phyloP scores from a whole-genome alignment of 2,113 vertebrate species.

The Marcusenius ussheri region DNA sequence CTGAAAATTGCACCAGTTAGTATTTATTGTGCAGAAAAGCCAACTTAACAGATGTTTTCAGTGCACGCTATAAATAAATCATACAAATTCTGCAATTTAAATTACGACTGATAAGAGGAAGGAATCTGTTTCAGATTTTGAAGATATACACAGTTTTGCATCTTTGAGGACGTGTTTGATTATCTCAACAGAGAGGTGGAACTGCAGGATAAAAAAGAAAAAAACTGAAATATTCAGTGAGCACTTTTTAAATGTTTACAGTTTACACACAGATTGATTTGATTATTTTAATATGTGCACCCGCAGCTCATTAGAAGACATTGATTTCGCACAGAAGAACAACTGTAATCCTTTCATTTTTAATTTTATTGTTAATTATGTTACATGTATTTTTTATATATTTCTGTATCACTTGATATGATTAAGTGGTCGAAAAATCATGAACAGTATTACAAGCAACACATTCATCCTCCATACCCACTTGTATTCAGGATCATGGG shows the following conservation, averaged over 20 bases:
- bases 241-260: not conserved
- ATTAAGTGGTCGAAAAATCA: not conserved
- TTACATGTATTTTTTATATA: not conserved
- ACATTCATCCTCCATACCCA: too few relatives aligned
- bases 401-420: not conserved
- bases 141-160: not conserved
- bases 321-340: not conserved
- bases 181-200: not conserved
- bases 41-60: not conserved
- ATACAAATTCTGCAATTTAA: slow-evolving; percentile 7
- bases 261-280: not conserved
- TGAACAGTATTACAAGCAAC: too few relatives aligned
- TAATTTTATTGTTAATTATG: not conserved
- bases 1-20: not conserved
- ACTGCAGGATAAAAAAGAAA: not conserved
- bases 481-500: too few relatives aligned
- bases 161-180: not conserved
- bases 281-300: not conserved
- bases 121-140: not conserved
- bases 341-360: not conserved
- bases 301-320: not conserved
- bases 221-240: not conserved
- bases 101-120: slow-evolving; percentile 4
- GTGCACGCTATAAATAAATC: not conserved
- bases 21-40: not conserved